A percentile compares a stretch with the other conserved stretches of the same genome.
Conservation (phyloP, 2,113 vertebrate species). For the Cinclus mexicanus region DNA sequence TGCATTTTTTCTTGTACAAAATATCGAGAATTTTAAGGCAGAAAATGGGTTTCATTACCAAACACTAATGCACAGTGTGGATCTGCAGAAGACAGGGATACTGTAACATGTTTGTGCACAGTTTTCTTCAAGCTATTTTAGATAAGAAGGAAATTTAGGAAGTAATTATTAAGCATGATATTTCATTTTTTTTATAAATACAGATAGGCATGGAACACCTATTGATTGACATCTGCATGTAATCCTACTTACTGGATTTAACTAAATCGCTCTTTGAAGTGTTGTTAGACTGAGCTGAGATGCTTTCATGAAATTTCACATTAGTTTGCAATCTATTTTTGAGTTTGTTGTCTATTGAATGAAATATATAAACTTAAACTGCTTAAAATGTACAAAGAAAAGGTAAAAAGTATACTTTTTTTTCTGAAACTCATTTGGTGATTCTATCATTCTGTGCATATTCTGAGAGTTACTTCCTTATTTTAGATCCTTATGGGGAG, state of each 20-base stretch:
- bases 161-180: constrained; percentile 9
- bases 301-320: constrained; percentile 32
- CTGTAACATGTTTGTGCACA: background rate
- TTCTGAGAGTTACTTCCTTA: background rate
- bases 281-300: background rate
- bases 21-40: background rate
- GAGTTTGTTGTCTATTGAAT: background rate
- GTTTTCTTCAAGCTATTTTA: background rate
- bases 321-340: background rate
- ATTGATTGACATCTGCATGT: constrained; percentile 42
- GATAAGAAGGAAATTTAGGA: background rate
- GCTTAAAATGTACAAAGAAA: constrained; percentile 26
- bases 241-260: constrained; percentile 51
- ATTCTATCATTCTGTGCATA: background rate
- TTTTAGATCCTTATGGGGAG: background rate
- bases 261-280: constrained; percentile 41
- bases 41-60: background rate
- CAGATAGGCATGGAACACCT: background rate
- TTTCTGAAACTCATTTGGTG: background rate
- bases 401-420: background rate
- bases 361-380: background rate
- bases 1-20: background rate
- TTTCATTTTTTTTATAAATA: background rate
- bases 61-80: background rate
- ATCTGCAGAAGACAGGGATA: background rate